Conservation (phyloP, 2,797 vertebrate species). For the Pangasius djambal region DNA sequence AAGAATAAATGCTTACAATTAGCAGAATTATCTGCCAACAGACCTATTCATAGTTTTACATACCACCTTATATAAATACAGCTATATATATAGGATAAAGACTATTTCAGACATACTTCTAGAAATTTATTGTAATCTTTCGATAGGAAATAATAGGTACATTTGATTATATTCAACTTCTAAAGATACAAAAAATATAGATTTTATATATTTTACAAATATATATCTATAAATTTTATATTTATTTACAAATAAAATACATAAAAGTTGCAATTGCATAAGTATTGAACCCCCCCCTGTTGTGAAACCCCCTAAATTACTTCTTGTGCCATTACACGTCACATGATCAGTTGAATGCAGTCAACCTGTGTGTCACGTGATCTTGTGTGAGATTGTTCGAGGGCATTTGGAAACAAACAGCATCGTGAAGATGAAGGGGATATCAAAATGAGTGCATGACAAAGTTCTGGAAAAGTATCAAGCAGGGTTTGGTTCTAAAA, state of each 20-base stretch:
- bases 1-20: not conserved
- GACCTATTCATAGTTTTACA: not conserved
- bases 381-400: not conserved
- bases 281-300: not conserved
- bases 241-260: not conserved
- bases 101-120: not conserved
- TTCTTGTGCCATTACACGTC: not conserved
- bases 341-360: too few relatives aligned
- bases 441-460: not conserved
- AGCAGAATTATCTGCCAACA: not conserved
- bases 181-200: too few relatives aligned
- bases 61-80: not conserved
- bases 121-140: not conserved
- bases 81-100: not conserved
- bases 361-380: not conserved
- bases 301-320: not conserved
- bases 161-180: not conserved
- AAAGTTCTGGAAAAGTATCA: not conserved
- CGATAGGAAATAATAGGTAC: not conserved
- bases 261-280: too few relatives aligned
- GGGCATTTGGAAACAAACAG: too few relatives aligned
- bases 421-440: not conserved
- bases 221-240: not conserved
- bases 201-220: not conserved
- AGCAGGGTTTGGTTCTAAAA: too few relatives aligned